phyloP scores from a whole-genome alignment of 2,888 invertebrate genomes.

The Leucoptera coffeella region DNA sequence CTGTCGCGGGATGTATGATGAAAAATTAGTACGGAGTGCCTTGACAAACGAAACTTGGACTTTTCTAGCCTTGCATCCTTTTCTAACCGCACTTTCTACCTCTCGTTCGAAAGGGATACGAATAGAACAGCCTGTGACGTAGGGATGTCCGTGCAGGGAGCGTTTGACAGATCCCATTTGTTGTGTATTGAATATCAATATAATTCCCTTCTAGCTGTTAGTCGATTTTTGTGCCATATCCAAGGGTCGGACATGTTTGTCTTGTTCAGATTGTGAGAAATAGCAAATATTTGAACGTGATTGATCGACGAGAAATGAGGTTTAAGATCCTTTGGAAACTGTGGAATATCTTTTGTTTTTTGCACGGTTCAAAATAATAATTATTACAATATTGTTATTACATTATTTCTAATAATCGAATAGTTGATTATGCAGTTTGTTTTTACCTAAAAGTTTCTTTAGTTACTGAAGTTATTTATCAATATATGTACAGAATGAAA shows the following conservation, averaged over 20 bases:
- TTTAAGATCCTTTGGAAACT: no score
- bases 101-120: constrained; percentile 49
- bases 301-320: no score
- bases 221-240: constrained; percentile 48
- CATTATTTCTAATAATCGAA: no score
- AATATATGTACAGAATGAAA: no score
- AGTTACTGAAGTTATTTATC: no score
- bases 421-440: no score
- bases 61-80: constrained; percentile 31
- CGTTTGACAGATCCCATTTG: constrained; percentile 52
- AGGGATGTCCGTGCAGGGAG: constrained; percentile 55
- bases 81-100: constrained; percentile 19
- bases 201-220: constrained; percentile 47
- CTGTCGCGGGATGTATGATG: constrained; percentile 54
- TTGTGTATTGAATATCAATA: constrained; percentile 56
- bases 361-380: no score
- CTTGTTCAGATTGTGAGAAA: constrained; percentile 42
- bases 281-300: constrained; percentile 49
- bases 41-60: constrained; percentile 49
- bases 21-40: constrained; percentile 53
- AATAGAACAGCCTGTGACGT: constrained; percentile 52
- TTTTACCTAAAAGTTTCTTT: no score
- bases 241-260: constrained; percentile 40
- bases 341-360: no score
- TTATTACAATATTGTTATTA: no score